These are phyloP conservation scores for Entomobrya proxima DNA, from an alignment of 2,888 invertebrate species.

Conservation along the genomic window DNA sequence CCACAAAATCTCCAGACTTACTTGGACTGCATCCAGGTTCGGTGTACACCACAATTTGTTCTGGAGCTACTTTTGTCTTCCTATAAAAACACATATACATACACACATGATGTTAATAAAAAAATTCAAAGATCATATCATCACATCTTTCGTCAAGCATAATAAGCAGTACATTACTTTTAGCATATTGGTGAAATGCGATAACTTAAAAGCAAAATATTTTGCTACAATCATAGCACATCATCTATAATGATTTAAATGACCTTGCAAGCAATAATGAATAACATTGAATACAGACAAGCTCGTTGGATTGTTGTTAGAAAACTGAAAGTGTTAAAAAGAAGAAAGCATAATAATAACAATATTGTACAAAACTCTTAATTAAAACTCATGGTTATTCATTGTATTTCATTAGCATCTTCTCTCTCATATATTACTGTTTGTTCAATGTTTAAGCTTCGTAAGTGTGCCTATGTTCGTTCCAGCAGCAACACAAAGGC, in stretches of 20 bases:
- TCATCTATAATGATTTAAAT: constrained; percentile 16
- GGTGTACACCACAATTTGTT: constrained; percentile 71
- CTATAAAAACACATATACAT: constrained; percentile 44
- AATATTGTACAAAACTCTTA: not conserved
- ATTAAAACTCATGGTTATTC: constrained; percentile 43
- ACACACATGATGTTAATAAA: no score
- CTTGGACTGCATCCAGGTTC: constrained; percentile 66
- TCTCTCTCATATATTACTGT: no score
- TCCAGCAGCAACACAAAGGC: not conserved
- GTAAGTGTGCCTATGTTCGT: not conserved
- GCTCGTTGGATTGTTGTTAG: not conserved
- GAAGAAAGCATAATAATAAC: constrained; percentile 8
- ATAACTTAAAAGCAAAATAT: not conserved
- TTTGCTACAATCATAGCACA: no score
- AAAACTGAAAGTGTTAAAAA: not conserved
- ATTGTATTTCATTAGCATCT: constrained; percentile 28
- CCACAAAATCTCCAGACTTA: not conserved
- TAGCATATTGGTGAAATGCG: not conserved
- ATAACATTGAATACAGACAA: not conserved
- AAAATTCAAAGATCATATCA: not conserved
- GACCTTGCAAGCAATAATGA: constrained; percentile 15
- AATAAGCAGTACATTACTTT: not conserved
- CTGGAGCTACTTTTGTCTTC: constrained; percentile 59
- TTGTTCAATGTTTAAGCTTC: no score
- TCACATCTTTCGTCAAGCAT: not conserved